Evolutionary conservation across 1,140 invertebrate genomes (phyloP).

Genomic region (Stegodyphus mimosarum): DNA sequence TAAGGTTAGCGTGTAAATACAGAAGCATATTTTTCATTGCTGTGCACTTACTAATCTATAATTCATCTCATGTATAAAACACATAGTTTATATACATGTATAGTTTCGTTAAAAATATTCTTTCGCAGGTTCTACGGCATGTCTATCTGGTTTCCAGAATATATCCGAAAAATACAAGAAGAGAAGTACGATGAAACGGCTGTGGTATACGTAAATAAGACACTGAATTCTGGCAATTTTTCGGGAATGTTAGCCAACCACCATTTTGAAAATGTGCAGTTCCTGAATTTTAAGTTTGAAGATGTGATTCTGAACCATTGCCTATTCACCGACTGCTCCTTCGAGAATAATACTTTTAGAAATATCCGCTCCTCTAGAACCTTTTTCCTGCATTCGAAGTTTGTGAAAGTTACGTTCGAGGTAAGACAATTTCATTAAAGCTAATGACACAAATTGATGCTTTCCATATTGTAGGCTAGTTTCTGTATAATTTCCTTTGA

Average conservation of each 20-base stretch:
- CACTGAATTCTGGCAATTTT: constrained; percentile 23
- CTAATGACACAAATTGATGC: too few relatives aligned
- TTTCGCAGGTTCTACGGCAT: constrained; percentile 71
- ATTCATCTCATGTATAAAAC: too few relatives aligned
- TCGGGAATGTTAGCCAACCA: constrained; percentile 64
- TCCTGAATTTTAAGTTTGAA: constrained; percentile 64
- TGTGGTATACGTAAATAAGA: background rate
- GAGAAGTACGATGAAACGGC: constrained; percentile 67
- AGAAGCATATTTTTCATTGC: too few relatives aligned
- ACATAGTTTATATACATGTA: too few relatives aligned
- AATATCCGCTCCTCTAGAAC: constrained; percentile 66
- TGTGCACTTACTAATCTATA: too few relatives aligned
- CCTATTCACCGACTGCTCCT: constrained; percentile 64
- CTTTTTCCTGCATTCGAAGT: constrained; percentile 64
- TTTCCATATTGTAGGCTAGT: too few relatives aligned
- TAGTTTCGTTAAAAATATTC: background rate
- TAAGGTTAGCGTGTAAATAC: too few relatives aligned
- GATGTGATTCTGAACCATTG: constrained; percentile 65
- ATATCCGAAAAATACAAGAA: constrained; percentile 69
- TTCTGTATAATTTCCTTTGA: background rate
- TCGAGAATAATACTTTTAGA: constrained; percentile 64
- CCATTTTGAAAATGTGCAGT: constrained; percentile 63
- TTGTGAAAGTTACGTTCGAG: constrained; percentile 64
- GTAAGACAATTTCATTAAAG: background rate
- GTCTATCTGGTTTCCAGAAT: constrained; percentile 73